phyloP scores from a whole-genome alignment of 2,797 vertebrate genomes.

The Cynopterus sphinx region DNA sequence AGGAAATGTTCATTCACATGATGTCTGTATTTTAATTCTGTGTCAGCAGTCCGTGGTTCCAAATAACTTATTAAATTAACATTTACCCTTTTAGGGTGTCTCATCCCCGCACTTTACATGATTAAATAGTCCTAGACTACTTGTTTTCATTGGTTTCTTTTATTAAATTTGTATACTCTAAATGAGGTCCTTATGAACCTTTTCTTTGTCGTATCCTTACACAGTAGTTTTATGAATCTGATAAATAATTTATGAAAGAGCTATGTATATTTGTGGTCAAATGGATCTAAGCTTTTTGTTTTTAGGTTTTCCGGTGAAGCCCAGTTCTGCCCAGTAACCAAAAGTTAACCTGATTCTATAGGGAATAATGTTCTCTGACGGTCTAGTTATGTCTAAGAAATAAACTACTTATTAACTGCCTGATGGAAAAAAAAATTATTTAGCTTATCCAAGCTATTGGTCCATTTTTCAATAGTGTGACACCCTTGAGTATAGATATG shows the following conservation, averaged over 20 bases:
- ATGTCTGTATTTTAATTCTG: slow-evolving; percentile 20
- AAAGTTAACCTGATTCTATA: neutral
- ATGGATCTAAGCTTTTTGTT: neutral
- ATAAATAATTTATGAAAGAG: neutral
- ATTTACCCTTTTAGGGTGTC: slow-evolving; percentile 1
- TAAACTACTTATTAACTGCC: neutral
- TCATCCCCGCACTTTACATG: neutral
- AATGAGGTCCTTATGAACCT: neutral
- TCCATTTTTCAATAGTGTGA: neutral
- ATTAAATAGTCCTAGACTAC: neutral
- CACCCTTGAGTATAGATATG: neutral
- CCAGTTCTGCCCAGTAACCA: neutral
- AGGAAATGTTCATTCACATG: neutral
- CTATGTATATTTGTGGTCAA: neutral
- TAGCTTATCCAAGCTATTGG: neutral
- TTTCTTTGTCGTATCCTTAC: neutral
- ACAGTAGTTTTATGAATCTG: neutral
- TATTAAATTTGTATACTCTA: neutral
- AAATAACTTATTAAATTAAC: slow-evolving; percentile 23
- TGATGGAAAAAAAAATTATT: neutral
- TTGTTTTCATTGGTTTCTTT: slow-evolving; percentile 4
- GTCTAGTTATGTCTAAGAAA: neutral
- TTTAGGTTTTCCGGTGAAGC: neutral
- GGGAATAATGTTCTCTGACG: neutral
- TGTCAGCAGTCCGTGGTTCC: neutral